A percentile compares a stretch with the other conserved stretches of the same genome.
Evolutionary conservation across 2,113 vertebrate species (phyloP).

Genomic region (Coreoperca whiteheadi): DNA sequence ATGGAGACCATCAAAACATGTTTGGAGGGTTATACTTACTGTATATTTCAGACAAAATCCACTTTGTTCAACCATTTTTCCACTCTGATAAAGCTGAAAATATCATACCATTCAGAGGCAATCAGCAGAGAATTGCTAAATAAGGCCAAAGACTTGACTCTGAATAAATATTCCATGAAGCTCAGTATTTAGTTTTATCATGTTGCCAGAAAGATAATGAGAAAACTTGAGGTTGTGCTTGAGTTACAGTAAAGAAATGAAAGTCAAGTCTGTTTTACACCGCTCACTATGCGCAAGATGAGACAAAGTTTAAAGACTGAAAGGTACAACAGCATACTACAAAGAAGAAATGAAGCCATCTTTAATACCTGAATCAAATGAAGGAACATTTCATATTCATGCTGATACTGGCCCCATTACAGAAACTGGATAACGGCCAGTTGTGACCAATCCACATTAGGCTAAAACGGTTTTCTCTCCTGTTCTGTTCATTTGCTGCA

Average conservation of each 20-base stretch:
- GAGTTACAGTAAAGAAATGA: background rate
- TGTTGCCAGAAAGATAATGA: conserved; percentile 16
- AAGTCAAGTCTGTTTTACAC: background rate
- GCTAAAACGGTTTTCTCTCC: background rate
- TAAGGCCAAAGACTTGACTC: conserved; percentile 10
- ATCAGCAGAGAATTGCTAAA: conserved; percentile 21
- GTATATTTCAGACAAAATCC: conserved; percentile 1
- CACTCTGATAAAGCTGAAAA: background rate
- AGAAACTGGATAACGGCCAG: background rate
- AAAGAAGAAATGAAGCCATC: background rate
- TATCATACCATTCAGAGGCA: background rate
- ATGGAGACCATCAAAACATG: background rate
- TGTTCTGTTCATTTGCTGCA: background rate
- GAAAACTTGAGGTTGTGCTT: background rate
- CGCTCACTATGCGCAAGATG: background rate
- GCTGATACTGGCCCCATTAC: background rate
- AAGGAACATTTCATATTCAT: background rate
- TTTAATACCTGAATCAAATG: background rate
- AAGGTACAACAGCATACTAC: no score
- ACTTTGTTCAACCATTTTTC: conserved; percentile 1
- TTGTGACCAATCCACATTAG: background rate
- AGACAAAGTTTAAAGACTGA: background rate
- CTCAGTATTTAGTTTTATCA: conserved; percentile 26
- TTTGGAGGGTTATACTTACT: background rate
- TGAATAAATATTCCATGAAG: conserved; percentile 16